Evolutionary conservation across 2,797 vertebrate species (phyloP), one percentile per base, ranked within the genome.

Genomic region (Halcyon chelicuti): DNA sequence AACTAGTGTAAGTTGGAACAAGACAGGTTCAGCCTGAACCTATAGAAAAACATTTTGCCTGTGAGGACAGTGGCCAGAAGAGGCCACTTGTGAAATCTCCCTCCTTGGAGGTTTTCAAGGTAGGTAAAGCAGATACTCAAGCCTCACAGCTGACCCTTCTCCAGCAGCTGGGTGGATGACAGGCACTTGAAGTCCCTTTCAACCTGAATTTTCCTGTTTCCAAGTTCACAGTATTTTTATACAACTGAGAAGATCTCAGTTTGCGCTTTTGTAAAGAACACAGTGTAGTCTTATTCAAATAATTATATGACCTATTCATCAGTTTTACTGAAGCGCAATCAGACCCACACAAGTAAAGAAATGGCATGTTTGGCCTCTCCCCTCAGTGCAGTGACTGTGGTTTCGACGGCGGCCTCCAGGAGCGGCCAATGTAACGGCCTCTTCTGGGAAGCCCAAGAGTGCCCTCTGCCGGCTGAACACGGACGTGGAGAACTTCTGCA

Each of bases 381-480:
- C 16, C 14, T 86, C 71, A 23, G n/a, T 14, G 28, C 15, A 7
- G 11, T 18, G 67, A n/a, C 33, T n/a, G 42, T 8, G 40, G 54
- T 68, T 44, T 42, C 40, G 15, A 21, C 1, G 17, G 10, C 2
- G 13, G 26, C 17, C 28, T 47, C 21, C 20, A 12, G 23, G 33
- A 39, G 42, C 47, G 47, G 15, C 9, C 44, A 68, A 2, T 0
- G 0, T 21, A 33, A 35, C 31, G 14, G 31, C 5, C 8, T 7
- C 40, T 72, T 40, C 42, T 70, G 37, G 61, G 51, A 71, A 91
- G 95, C 14, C 62, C 17, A 93, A 94, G 85, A 94, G 67, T 42
- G 31, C 95, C 96, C 96, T 96, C 97, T 97, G 73, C 79, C 91
- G 97, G 94, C 9, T 86, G 18, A 57, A 81, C 49, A 9, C 0